Percentiles rank a stretch among this genome's conserved stretches.
Conservation (phyloP, 2,113 vertebrate genomes). For the Xiphophorus hellerii region DNA sequence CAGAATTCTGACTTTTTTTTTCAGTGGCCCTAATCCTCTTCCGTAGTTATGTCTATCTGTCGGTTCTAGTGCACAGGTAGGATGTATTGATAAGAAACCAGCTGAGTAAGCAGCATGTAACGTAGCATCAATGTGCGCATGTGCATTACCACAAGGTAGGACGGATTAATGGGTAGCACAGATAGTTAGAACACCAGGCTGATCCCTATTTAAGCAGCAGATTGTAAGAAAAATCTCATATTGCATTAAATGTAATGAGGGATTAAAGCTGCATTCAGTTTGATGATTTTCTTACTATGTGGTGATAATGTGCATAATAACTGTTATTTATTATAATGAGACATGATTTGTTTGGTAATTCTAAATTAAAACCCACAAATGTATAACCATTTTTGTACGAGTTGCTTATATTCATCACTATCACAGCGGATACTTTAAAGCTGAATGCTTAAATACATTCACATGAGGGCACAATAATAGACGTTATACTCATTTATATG, state of each 20-base stretch:
- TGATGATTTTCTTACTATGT: constrained; percentile 6
- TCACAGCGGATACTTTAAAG: background rate
- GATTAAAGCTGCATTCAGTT: constrained; percentile 16
- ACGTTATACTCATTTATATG: constrained; percentile 29
- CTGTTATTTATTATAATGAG: background rate
- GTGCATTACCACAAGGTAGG: too few relatives aligned
- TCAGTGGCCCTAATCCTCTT: too few relatives aligned
- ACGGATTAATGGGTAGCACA: too few relatives aligned
- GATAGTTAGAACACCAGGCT: constrained; percentile 11
- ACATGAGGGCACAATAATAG: constrained; percentile 40
- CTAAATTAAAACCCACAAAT: background rate
- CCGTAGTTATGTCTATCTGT: too few relatives aligned
- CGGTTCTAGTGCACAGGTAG: too few relatives aligned
- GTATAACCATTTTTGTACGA: background rate
- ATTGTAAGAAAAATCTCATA: constrained; percentile 23
- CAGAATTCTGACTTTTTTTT: too few relatives aligned
- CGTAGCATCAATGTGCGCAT: too few relatives aligned
- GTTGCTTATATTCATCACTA: background rate
- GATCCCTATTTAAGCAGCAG: constrained; percentile 36
- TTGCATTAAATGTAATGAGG: background rate
- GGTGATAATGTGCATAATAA: constrained; percentile 8
- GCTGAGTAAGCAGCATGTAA: too few relatives aligned
- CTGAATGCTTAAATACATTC: constrained; percentile 22
- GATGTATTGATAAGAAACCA: too few relatives aligned
- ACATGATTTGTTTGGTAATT: background rate